Base-by-base conservation (phyloP, 1,140 invertebrate genomes). In the Chymomyza costata region DNA sequence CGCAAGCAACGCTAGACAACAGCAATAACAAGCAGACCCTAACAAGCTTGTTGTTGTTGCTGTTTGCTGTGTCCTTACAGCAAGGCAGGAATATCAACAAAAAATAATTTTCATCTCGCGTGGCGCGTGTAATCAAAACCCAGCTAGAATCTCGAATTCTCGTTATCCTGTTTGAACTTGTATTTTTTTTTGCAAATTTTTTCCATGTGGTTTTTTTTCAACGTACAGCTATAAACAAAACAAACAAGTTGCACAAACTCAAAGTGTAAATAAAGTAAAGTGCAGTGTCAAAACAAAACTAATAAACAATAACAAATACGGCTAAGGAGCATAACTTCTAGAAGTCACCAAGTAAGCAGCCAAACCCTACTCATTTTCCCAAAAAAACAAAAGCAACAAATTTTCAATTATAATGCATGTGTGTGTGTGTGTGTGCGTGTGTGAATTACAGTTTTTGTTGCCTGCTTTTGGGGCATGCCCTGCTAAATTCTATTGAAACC, bases 131-230 rank as follows among this genome's bases (percentile, higher is more conserved):
- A 17, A 61, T 49, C 45, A 48, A 60, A 44, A 58, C 19, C 41
- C 21, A 19, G 25, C 34, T 28, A n/a, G 41, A 60, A 43, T 38
- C 38, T 46, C 52, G 44, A 13, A 35, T 37, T 47, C 28, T 44
- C 52, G 46, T 51, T 54, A 37, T 40, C 41, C 31, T 65, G 30
- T 45, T 46, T 65, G 43, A 56, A 37, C 44, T 41, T 50, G n/a
- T 14, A 14, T 14, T 47, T 40, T 56, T 61, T 55, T 46, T 62
- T 51, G 41, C 37, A 50, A 25, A 59, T 63, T 69, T 55, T 68
- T 69, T 64, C 58, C 28, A 53, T 58, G 63, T 66, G 63, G n/a
- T n/a, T n/a, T n/a, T n/a, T 44, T 63, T 45, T 25, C 3, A 48
- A 51, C 46, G 44, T 62, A 43, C 13, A 39, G 13, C 15, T 15